Conservation (phyloP, 1,140 invertebrate species). For the Elymnias hypermnestra region DNA sequence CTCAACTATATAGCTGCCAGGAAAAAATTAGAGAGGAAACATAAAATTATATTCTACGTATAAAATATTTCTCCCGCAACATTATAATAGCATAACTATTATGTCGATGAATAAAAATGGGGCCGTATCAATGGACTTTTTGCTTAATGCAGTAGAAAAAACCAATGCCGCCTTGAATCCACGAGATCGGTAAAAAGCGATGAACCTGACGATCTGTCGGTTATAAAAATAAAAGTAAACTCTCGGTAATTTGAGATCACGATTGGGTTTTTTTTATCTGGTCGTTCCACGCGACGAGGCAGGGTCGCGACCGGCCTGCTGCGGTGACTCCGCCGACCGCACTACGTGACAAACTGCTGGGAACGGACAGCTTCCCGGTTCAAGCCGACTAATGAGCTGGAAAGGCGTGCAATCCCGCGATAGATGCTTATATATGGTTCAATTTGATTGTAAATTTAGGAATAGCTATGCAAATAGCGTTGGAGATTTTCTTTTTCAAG, state of each 20-base stretch:
- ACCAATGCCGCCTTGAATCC: neutral
- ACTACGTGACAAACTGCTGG: slow-evolving; percentile 49
- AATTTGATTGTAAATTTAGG: neutral
- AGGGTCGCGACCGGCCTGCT: slow-evolving; percentile 47
- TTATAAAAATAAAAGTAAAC: slow-evolving; percentile 38
- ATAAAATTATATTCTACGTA: too few species aligned
- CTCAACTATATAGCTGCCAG: too few species aligned
- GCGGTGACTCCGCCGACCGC: slow-evolving; percentile 31
- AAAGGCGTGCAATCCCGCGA: slow-evolving; percentile 6
- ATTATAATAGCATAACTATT: neutral
- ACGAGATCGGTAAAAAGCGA: slow-evolving; percentile 13
- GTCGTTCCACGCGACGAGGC: slow-evolving; percentile 44
- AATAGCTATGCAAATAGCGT: neutral
- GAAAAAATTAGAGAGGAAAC: too few species aligned
- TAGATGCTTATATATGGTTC: slow-evolving; percentile 7
- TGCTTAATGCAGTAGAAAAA: neutral
- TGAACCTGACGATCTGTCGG: slow-evolving; percentile 39
- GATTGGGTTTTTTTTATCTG: slow-evolving; percentile 44
- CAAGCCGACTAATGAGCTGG: slow-evolving; percentile 19
- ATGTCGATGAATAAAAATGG: neutral
- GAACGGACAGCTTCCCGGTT: slow-evolving; percentile 43
- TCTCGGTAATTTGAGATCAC: slow-evolving; percentile 49
- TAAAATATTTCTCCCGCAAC: neutral
- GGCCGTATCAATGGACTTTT: neutral
- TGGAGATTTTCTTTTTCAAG: neutral